Percentiles rank a stretch among this genome's conserved stretches.
These are phyloP conservation scores for Brachionus angularis DNA, from an alignment of 1,140 invertebrate genomes.

Conservation along the genomic window DNA sequence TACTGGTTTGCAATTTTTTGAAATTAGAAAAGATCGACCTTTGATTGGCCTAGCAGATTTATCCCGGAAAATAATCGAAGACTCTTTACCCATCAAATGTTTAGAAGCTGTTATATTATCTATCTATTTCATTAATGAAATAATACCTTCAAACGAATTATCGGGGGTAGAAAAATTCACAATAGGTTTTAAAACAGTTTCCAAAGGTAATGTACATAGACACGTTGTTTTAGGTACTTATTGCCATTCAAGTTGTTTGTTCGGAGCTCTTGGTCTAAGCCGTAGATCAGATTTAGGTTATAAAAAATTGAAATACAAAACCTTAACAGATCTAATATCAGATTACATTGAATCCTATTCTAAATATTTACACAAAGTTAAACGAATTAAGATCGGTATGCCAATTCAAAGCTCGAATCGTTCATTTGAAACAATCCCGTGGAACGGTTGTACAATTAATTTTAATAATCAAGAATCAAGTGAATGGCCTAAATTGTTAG, in stretches of 20 bases:
- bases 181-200: conserved; percentile 57
- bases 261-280: conserved; percentile 58
- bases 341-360: conserved; percentile 28
- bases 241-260: conserved; percentile 48
- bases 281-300: conserved; percentile 58
- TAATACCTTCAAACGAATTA: not conserved
- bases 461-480: not conserved
- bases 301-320: conserved; percentile 51
- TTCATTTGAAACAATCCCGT: conserved; percentile 33
- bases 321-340: conserved; percentile 7
- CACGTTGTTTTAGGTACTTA: conserved; percentile 59
- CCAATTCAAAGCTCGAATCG: conserved; percentile 33
- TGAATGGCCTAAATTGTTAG: conserved; percentile 36
- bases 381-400: conserved; percentile 33
- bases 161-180: conserved; percentile 54
- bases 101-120: conserved; percentile 59
- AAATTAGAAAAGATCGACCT: conserved; percentile 57
- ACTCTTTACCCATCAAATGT: conserved; percentile 59
- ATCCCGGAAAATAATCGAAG: conserved; percentile 58
- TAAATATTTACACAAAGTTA: conserved; percentile 30
- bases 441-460: conserved; percentile 33
- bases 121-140: conserved; percentile 53
- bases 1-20: conserved; percentile 54
- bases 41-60: conserved; percentile 45
- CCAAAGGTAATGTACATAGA: conserved; percentile 51